Conservation (phyloP, 2,888 invertebrate genomes). For the Periphyllus acericola region DNA sequence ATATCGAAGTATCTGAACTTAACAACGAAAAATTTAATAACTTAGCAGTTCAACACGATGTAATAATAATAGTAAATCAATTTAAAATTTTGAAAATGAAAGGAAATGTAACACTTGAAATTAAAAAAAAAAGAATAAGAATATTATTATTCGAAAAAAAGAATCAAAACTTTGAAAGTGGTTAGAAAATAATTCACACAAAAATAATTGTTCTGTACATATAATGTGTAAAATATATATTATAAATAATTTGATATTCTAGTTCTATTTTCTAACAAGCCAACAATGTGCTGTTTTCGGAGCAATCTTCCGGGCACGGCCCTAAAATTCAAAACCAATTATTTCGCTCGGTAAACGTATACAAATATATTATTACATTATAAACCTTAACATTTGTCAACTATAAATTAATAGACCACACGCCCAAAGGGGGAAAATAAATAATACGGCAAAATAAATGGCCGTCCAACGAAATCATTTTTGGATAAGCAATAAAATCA, state of each 20-base stretch:
- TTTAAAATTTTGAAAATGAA: background rate
- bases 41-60: background rate
- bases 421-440: constrained; percentile 21
- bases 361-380: background rate
- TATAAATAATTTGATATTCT: background rate
- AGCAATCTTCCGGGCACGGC: background rate
- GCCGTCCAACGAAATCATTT: background rate
- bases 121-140: background rate
- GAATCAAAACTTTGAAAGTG: too few relatives aligned
- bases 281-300: constrained; percentile 9
- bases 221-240: background rate
- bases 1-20: background rate
- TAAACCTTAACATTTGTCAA: background rate
- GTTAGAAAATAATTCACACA: background rate
- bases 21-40: background rate
- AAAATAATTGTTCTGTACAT: background rate
- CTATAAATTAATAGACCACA: constrained; percentile 14
- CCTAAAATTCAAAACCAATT: constrained; percentile 27
- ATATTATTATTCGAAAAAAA: too few relatives aligned
- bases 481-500: background rate
- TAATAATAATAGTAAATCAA: background rate
- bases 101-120: background rate
- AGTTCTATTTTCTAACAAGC: background rate
- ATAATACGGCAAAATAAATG: background rate
- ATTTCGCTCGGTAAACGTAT: constrained; percentile 11